Base-by-base conservation (phyloP, 1,140 invertebrate species). In the Bursaphelenchus mucronatus region DNA sequence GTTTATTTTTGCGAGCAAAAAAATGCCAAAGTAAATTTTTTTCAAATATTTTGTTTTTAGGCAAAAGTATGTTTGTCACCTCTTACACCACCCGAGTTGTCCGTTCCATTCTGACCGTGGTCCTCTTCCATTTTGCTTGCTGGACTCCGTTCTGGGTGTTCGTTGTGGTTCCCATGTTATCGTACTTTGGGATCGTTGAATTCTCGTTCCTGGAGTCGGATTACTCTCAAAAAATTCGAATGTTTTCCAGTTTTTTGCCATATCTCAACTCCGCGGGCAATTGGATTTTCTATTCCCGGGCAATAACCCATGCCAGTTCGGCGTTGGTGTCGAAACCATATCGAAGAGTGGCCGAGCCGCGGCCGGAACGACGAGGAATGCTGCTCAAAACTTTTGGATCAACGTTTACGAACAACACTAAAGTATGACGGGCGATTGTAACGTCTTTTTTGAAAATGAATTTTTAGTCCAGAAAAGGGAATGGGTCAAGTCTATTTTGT, bases 111-210 rank as follows among this genome's bases (percentile, higher is more conserved):
- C 39, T 68, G n/a, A 44, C 17, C 13, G 73, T 75, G n/a, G 64
- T 75, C 8, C 30, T 72, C 41, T 75, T 75, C 50, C 74, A 75
- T 53, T 75, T 76, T 15, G 64, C 63, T 55, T 75, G 73, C 49
- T 75, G 73, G 73, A 72, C 44, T 5, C 74, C 74, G 11, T 76
- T 74, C 45, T 74, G 72, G 71, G 45, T 71, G 5, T 73, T 67
- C 19, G 69, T 75, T 13, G 45, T 73, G 39, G 19, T 73, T n/a
- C 71, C 71, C 21, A 64, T 73, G 15, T 45, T 72, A 30, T 63
- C 70, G 41, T 75, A 73, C 49, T 72, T 70, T 50, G 21, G 51
- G 30, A 50, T 70, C 10, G 9, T 72, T 10, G 10, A 40, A 17
- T 39, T 58, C 61, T 51, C 71, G 39, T 57, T 49, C 55, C n/a